phyloP scores from a whole-genome alignment of 92 coral and sea anemone genomes.

The Siderastrea radians region DNA sequence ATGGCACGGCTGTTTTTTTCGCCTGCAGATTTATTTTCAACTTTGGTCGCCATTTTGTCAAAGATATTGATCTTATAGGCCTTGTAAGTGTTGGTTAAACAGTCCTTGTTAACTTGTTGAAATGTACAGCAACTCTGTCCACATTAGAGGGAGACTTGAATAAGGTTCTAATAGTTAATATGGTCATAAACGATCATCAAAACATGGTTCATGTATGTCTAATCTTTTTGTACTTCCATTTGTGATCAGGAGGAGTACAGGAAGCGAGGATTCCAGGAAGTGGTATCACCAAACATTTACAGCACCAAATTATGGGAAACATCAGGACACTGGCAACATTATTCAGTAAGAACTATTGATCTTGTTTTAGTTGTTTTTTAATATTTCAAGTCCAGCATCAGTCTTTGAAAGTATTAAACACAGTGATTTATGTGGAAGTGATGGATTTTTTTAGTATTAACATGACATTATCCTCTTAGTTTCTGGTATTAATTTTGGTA shows the following conservation, averaged over 20 bases:
- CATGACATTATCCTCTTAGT: too few relatives aligned
- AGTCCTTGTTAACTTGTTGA: neutral
- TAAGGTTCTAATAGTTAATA: too few relatives aligned
- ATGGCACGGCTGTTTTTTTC: too few relatives aligned
- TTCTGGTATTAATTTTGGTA: too few relatives aligned
- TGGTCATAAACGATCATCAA: too few relatives aligned
- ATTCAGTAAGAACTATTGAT: constrained; percentile 68
- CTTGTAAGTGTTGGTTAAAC: neutral
- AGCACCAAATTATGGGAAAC: constrained; percentile 97
- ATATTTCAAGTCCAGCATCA: neutral
- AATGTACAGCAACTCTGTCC: neutral
- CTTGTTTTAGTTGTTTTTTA: neutral
- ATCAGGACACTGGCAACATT: constrained; percentile 99
- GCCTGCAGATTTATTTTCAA: too few relatives aligned
- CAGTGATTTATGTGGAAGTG: too few relatives aligned
- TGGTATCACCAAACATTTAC: constrained; percentile 95
- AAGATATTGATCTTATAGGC: too few relatives aligned
- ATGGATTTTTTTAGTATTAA: too few relatives aligned
- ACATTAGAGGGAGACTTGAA: neutral
- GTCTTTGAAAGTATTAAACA: neutral
- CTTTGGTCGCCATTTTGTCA: too few relatives aligned
- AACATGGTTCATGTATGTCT: neutral
- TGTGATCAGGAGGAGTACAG: constrained; percentile 89
- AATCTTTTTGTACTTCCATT: neutral
- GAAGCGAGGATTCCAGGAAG: constrained; percentile 97